phyloP scores from a whole-genome alignment of 2,113 vertebrate species.

The Anser brachyrhynchus region DNA sequence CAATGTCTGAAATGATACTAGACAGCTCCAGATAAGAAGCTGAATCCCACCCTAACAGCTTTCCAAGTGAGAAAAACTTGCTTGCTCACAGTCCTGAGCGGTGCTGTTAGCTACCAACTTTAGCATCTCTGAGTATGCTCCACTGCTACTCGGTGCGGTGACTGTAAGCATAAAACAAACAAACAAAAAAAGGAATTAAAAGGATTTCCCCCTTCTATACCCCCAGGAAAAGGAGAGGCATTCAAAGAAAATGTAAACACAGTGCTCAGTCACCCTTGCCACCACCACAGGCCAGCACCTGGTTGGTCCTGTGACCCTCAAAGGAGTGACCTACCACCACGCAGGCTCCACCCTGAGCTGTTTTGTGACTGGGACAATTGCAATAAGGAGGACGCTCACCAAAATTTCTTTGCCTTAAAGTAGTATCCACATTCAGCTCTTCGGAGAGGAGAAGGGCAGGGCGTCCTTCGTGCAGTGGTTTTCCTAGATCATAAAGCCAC shows the following conservation, averaged over 20 bases:
- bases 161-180: not conserved
- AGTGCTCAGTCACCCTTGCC: not conserved
- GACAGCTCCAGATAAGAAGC: not conserved
- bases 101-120: not conserved
- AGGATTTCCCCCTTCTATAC: not conserved
- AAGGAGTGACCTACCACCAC: not conserved
- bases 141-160: not conserved
- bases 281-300: not conserved
- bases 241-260: not conserved
- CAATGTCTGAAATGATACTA: not conserved
- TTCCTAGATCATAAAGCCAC: conserved; percentile 7
- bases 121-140: not conserved
- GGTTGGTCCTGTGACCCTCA: not conserved
- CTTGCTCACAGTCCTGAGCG: not conserved
- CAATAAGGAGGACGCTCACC: not conserved
- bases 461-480: not conserved
- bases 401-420: conserved; percentile 2
- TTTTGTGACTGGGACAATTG: not conserved
- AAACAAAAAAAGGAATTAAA: not conserved
- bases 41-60: not conserved
- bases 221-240: accelerated
- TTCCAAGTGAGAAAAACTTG: not conserved
- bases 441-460: conserved; percentile 30
- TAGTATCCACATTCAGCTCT: conserved; percentile 30
- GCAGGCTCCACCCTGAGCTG: not conserved